Base-by-base conservation (phyloP, 2,797 vertebrate species). In the Percopsis omiscomaycus region DNA sequence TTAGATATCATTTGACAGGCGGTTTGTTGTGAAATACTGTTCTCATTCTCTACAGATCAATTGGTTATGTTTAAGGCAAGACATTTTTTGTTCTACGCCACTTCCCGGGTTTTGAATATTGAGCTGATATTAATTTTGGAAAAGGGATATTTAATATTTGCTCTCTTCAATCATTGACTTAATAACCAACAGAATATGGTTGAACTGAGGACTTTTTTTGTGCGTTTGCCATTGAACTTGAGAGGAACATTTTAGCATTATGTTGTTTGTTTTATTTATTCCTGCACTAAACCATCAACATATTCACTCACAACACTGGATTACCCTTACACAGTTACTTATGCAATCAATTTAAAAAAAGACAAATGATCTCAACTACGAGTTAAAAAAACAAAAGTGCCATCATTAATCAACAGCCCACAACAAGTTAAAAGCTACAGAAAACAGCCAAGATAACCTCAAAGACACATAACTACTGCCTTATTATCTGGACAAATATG, bases 101-200 rank as follows among this genome's bases (percentile, higher is more conserved):
- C 66, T 57, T 29, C 9, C 27, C 4, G 46, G 0, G n/a, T 53
- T 44, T 55, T 8, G 28, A 49, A 2, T 27, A 52, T 9, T 47
- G 2, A 12, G 42, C 22, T 4, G n/a, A 22, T 61, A 12, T 59
- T 61, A 55, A n/a, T 51, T 9, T 13, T 15, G 30, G 3, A 6
- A 6, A 60, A 12, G 5, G n/a, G 64, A 3, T 49, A 50, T 63
- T 69, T 2, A 62, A 46, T 0, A 59, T 64, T 66, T 62, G 61
- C 73, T 77, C 72, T 77, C 78, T 84, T 86, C 55, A 78, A 72
- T 10, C 68, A 53, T 58, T 53, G 78, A 81, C 70, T 75, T 67
- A 63, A 73, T 85, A 74, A 69, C 8, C 15, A 45, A 28, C 45
- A 50, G 63, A 78, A 51, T 11, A 45, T 57, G 13, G 9, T 4